These are phyloP conservation scores for Fragum whitleyi DNA, from an alignment of 2,888 invertebrate species.

Conservation along the genomic window DNA sequence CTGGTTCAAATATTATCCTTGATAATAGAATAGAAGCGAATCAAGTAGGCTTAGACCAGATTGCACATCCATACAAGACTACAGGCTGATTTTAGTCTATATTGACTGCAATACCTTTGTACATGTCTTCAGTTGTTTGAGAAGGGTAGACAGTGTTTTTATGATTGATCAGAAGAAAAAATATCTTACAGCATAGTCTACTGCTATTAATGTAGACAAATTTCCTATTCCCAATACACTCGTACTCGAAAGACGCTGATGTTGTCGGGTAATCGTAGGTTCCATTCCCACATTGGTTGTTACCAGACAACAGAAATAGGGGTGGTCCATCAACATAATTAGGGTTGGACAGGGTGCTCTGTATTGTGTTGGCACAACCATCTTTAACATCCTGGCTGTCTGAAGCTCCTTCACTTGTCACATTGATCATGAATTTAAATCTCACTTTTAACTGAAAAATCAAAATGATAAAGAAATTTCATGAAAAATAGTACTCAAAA, in stretches of 20 bases:
- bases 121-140: too few species aligned
- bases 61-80: too few species aligned
- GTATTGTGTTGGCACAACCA: conserved; percentile 31
- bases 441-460: conserved; percentile 23
- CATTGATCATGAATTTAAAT: conserved; percentile 8
- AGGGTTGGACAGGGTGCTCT: neutral
- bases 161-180: too few species aligned
- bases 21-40: too few species aligned
- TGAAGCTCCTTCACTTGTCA: conserved; percentile 25
- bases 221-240: conserved; percentile 39
- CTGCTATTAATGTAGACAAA: conserved; percentile 9
- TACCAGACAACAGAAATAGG: neutral
- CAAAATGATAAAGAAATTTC: too few species aligned
- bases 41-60: too few species aligned
- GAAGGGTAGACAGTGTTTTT: too few species aligned
- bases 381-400: conserved; percentile 31
- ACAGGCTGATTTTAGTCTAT: too few species aligned
- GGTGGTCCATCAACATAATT: neutral
- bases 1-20: too few species aligned
- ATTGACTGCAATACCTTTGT: too few species aligned
- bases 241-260: conserved; percentile 19
- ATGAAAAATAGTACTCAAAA: too few species aligned
- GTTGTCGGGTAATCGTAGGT: conserved; percentile 9
- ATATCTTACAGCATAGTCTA: conserved; percentile 39
- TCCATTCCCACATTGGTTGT: conserved; percentile 27